These are phyloP conservation scores for Drosophila diplacantha DNA, from an alignment of 2,888 invertebrate species.

Conservation along the genomic window DNA sequence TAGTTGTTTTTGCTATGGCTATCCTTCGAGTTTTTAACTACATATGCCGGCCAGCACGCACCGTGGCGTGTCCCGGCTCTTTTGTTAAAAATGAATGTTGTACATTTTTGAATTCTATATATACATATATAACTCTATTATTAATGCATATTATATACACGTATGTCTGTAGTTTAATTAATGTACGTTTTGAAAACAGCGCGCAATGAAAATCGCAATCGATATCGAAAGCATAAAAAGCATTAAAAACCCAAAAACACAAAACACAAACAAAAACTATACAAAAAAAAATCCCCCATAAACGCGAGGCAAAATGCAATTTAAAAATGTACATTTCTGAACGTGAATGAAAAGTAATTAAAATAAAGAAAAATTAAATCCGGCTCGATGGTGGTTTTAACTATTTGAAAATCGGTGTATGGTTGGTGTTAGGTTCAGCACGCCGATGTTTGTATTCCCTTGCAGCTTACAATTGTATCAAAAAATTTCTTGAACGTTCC, in stretches of 20 bases:
- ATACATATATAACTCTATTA: slow-evolving; percentile 46
- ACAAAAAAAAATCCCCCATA: slow-evolving; percentile 10
- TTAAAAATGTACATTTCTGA: slow-evolving; percentile 58
- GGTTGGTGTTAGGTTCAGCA: background rate
- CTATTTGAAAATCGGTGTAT: background rate
- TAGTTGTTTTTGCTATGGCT: slow-evolving; percentile 66
- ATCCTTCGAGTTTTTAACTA: slow-evolving; percentile 70
- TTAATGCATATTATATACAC: slow-evolving; percentile 46
- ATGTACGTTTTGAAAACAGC: slow-evolving; percentile 58
- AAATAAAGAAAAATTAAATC: slow-evolving; percentile 43
- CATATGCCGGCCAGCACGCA: slow-evolving; percentile 25
- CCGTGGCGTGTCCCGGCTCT: slow-evolving; percentile 35
- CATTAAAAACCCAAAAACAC: slow-evolving; percentile 21
- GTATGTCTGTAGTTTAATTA: slow-evolving; percentile 70
- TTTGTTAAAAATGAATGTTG: slow-evolving; percentile 73
- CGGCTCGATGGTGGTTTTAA: background rate
- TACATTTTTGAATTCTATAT: slow-evolving; percentile 71
- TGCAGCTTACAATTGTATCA: too few species aligned
- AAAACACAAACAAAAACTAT: slow-evolving; percentile 10
- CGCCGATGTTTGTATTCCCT: too few species aligned
- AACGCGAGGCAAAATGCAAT: slow-evolving; percentile 24
- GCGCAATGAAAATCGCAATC: slow-evolving; percentile 28
- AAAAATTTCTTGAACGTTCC: too few species aligned
- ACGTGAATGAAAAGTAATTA: slow-evolving; percentile 53
- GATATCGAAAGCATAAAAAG: slow-evolving; percentile 35